Evolutionary conservation across 2,113 vertebrate genomes (phyloP), one percentile per base, ranked within the genome.

Genomic region (Colinus virginianus): DNA sequence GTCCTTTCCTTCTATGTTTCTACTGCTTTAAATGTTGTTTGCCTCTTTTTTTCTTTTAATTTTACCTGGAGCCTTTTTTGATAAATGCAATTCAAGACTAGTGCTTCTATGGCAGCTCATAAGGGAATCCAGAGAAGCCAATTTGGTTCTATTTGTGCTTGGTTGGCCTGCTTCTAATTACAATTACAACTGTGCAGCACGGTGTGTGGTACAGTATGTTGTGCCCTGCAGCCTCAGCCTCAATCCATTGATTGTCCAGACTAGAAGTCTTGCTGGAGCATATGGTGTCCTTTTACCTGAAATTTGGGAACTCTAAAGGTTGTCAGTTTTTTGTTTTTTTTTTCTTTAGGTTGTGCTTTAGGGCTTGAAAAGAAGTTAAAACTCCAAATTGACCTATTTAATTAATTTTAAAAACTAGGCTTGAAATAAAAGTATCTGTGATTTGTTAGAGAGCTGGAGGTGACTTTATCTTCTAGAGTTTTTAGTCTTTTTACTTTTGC

Each of bases 151-250:
- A 4, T 58, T 90, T 90, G 70, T 83, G 21, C 80, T 93, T 81
- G 72, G 64, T 93, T 68, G 48, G 28, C 49, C 77, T 95, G 80
- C 43, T 81, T 90, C 77, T 94, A 95, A 95, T 94, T 92, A 91
- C 87, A 94, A 82, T 85, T 91, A 68, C 78, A 87, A 28, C 76
- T 85, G 53, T 77, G 36, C 81, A 87, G 48, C 75, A 22, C 79
- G 58, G 53, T 66, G 21, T 84, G 63, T 87, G 62, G 78, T 66
- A 79, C 87, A 91, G 42, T 77, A 40, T 82, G 78, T 69, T 94
- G 67, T 94, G 71, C 90, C 91, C 84, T 92, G 84, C 36, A 62
- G 90, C 87, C 63, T 87, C 1, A 1, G 13, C 90, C 63, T 87
- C 1, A 1, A 11, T 79, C 30, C 40, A 63, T 72, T 92, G 58